phyloP scores from a whole-genome alignment of 2,888 invertebrate species.

The Phasia obesa region DNA sequence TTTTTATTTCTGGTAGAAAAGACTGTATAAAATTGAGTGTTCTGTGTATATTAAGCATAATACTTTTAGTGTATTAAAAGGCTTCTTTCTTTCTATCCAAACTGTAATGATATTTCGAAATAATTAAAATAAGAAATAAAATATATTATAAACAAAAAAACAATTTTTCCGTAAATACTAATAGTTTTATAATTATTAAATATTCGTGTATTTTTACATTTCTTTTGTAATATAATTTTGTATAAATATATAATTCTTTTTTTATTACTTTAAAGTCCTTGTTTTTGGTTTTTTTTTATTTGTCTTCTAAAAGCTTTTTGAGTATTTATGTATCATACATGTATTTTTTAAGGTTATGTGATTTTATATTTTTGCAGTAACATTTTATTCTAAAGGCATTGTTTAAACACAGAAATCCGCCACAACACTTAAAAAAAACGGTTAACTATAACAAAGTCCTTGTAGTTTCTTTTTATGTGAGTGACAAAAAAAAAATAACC shows the following conservation, averaged over 20 bases:
- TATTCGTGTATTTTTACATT: constrained; percentile 37
- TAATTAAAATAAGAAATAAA: constrained; percentile 42
- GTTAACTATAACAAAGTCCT: neutral
- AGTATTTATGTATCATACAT: constrained; percentile 37
- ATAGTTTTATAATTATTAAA: constrained; percentile 6
- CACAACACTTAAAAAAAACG: neutral
- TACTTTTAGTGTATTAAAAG: constrained; percentile 52
- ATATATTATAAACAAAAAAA: constrained; percentile 20
- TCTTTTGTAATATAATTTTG: constrained; percentile 38
- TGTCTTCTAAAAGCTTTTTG: constrained; percentile 68
- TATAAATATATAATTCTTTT: constrained; percentile 46
- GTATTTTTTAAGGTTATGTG: constrained; percentile 51
- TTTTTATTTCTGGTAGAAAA: constrained; percentile 45
- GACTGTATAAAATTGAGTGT: constrained; percentile 39
- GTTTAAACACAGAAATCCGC: constrained; percentile 25
- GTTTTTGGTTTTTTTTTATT: constrained; percentile 59
- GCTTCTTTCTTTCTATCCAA: constrained; percentile 47
- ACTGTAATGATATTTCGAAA: constrained; percentile 54
- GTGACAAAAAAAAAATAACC: too few species aligned
- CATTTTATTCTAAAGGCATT: constrained; percentile 50
- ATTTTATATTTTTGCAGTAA: constrained; percentile 49
- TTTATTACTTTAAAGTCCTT: constrained; percentile 39
- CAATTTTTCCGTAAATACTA: constrained; percentile 17
- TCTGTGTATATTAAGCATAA: constrained; percentile 47
- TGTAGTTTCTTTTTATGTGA: neutral